A percentile compares a stretch with the other conserved stretches of the same genome.
phyloP scores from a whole-genome alignment of 1,140 invertebrate genomes.

The Tigriopus japonicus region DNA sequence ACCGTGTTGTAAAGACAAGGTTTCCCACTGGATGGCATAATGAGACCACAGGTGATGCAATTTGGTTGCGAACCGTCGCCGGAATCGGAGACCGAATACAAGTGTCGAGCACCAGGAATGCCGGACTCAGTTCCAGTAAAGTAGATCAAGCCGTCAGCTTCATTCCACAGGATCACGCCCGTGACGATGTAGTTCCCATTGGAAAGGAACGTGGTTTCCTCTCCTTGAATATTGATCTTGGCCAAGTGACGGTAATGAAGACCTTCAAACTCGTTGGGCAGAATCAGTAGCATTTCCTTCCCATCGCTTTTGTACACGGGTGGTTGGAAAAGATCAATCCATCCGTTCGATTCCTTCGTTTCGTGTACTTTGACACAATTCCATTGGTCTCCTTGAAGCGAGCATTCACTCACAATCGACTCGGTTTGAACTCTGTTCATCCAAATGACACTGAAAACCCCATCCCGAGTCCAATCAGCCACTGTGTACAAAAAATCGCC shows the following conservation, averaged over 20 bases:
- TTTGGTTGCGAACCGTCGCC: not conserved
- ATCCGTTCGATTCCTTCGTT: constrained; percentile 35
- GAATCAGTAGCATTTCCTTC: not conserved
- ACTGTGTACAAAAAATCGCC: constrained; percentile 40
- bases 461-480: constrained; percentile 53
- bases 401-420: constrained; percentile 26
- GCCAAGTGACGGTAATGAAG: constrained; percentile 19
- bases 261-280: constrained; percentile 20
- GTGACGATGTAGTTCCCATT: constrained; percentile 39
- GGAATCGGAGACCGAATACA: constrained; percentile 27
- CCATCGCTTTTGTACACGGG: constrained; percentile 20
- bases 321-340: constrained; percentile 41
- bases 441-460: constrained; percentile 45
- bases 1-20: constrained; percentile 40
- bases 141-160: constrained; percentile 38
- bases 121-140: constrained; percentile 26
- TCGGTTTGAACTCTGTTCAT: constrained; percentile 47
- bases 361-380: constrained; percentile 19
- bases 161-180: constrained; percentile 56
- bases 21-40: constrained; percentile 18
- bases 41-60: constrained; percentile 24
- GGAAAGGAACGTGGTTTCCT: no score
- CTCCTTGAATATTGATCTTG: no score
- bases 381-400: constrained; percentile 15
- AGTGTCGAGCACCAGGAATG: constrained; percentile 25